Evolutionary conservation across 2,888 invertebrate species (phyloP), one percentile per base, ranked within the genome.

Genomic region (Hydriomena furcata): DNA sequence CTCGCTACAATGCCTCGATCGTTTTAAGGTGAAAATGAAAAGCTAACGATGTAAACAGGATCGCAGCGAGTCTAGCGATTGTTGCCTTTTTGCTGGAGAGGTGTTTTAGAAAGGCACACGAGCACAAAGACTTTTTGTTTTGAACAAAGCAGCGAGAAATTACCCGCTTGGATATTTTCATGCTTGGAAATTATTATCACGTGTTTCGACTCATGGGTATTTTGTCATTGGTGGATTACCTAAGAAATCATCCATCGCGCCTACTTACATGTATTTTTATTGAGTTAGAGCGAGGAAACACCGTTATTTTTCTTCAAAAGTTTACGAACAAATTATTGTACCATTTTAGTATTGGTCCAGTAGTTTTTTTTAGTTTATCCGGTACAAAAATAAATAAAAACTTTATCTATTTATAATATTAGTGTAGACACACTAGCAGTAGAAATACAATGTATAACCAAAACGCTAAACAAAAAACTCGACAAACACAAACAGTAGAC

Each of bases 11-110:
- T 47, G 38, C 30, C 35, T 38, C 43, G 43, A 17, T 23, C 13
- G 64, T 63, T 67, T 62, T 56, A 68, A 67, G 67, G 69, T 71
- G 66, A 62, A 71, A 77, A 77, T 71, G 67, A 69, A 66, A 73
- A 66, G 65, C 68, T 72, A 74, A 76, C 73, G 70, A 71, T 68
- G 65, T 68, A 70, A 70, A 69, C 65, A 68, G 65, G 55, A 45
- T 55, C 55, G 50, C 27, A 40, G 52, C 34, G 20, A 36, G 48
- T 30, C 42, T 41, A 34, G 37, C 31, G 35, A 46, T 46, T 54
- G 52, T 49, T 47, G 25, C 25, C 44, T 30, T 46, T 52, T 53
- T 47, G 38, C 10, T 37, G 38, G 8, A 25, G 36, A 40, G 48
- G 42, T 57, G 53, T 48, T 51, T 51, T 44, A 25, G 44, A 52